phyloP scores from a whole-genome alignment of 2,113 vertebrate species.

The Entelurus aequoreus region DNA sequence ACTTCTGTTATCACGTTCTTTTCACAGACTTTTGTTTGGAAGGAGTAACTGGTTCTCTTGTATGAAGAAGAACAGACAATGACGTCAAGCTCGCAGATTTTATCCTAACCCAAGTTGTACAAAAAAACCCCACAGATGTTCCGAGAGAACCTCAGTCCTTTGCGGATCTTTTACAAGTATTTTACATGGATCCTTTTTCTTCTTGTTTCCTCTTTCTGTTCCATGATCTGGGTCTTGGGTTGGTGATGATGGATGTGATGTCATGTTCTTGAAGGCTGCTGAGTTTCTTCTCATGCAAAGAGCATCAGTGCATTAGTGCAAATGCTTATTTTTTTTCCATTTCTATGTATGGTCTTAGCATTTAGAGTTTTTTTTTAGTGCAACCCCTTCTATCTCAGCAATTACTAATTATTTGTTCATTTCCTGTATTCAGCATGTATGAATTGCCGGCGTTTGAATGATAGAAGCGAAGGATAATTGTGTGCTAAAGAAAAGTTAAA shows the following conservation, averaged over 20 bases:
- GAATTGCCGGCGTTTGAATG: too few relatives aligned
- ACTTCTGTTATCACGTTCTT: neutral
- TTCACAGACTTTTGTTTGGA: slow-evolving; percentile 3
- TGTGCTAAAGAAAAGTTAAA: too few relatives aligned
- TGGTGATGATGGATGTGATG: too few relatives aligned
- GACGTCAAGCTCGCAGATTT: neutral
- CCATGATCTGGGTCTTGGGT: too few relatives aligned
- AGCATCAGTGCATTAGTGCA: neutral
- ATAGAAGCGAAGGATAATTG: too few relatives aligned
- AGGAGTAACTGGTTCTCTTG: slow-evolving; percentile 1
- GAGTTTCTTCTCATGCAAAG: neutral
- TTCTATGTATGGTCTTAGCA: neutral
- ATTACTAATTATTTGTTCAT: too few relatives aligned
- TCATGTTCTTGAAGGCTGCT: too few relatives aligned
- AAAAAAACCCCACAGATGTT: neutral
- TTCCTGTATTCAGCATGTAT: too few relatives aligned
- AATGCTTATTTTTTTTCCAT: neutral
- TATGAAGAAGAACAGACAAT: slow-evolving; percentile 13
- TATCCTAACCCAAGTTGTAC: slow-evolving; percentile 7
- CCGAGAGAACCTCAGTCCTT: slow-evolving; percentile 29
- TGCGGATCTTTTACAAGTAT: slow-evolving; percentile 21
- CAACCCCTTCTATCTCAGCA: too few relatives aligned
- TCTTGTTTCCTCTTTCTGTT: neutral
- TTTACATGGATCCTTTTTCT: slow-evolving; percentile 17
- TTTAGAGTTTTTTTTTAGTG: too few relatives aligned